Evolutionary conservation across 92 coral and sea anemone genomes (phyloP), one percentile per base, ranked within the genome.

Genomic region (Porites divaricata): DNA sequence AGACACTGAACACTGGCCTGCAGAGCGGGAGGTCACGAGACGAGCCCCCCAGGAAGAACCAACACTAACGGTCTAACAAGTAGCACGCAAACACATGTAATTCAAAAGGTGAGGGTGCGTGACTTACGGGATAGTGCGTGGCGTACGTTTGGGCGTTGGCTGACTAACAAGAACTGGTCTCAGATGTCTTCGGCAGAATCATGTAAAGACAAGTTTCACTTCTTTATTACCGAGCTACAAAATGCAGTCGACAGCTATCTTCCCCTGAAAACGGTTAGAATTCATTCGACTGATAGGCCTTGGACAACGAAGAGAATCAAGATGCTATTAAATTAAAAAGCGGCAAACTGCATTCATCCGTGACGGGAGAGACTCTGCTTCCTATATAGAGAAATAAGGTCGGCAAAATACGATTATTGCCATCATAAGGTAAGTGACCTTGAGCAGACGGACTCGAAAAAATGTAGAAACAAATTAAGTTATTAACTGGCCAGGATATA

Each of bases 351-450:
- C 82, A 70, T 87, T 80, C 81, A 79, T 51, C 16, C 74, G 79
- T 25, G 64, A 80, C 72, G 72, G 77, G 68, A 80, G 74, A 62
- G 72, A 86, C 28, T 75, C 82, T 52, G 64, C 73, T 76, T 15
- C 57, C 35, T 76, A 85, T 61, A 76, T 24, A 62, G 88, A 48
- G 88, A 85, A 63, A 85, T 85, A 59, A 74, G 53, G 62, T 74
- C 67, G 50, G 66, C 88, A 63, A 25, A 25, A 25, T 25, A 25
- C 28, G 28, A 25, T 25, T 25, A 25, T 25, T 25, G 1, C 28
- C 28, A 85, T 22, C 85, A 86, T 79, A 77, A 61, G 63, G 89
- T 86, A 74, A 86, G 85, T 68, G 74, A 86, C 66, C 78, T 79
- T 12, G 74, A 86, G 41, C 80, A 79, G 26, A 22, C 74, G 50